Evolutionary conservation across 2,797 vertebrate genomes (phyloP).

Genomic region (Pseudomugil gertrudae): DNA sequence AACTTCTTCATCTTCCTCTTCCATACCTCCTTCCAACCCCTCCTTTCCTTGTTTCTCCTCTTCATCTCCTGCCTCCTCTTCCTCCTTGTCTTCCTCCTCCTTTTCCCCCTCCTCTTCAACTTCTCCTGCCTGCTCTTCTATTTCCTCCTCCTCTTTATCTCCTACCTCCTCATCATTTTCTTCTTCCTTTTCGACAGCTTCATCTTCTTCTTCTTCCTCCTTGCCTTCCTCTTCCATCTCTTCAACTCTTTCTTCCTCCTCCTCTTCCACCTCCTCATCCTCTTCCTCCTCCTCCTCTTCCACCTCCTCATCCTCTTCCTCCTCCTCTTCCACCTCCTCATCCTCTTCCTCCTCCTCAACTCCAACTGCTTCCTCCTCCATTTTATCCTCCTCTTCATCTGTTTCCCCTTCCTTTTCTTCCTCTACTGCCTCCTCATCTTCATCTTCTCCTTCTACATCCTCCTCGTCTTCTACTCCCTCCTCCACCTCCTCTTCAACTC

Average conservation of each 20-base stretch:
- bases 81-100: neutral
- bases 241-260: slow-evolving; percentile 10
- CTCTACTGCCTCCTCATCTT: neutral
- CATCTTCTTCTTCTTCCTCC: slow-evolving; percentile 1
- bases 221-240: slow-evolving; percentile 23
- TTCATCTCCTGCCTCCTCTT: neutral
- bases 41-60: neutral
- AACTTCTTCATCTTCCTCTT: slow-evolving; percentile 6
- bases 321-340: neutral
- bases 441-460: neutral
- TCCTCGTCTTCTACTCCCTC: neutral
- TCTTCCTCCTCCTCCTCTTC: neutral
- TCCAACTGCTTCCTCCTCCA: neutral
- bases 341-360: neutral
- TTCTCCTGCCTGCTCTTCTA: neutral
- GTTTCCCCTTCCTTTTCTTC: neutral
- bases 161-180: neutral
- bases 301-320: neutral
- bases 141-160: neutral
- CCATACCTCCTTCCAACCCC: neutral
- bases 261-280: neutral
- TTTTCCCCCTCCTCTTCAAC: slow-evolving; percentile 5
- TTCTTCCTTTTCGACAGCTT: neutral
- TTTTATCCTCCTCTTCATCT: neutral
- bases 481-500: neutral